Conservation (phyloP, 2,888 invertebrate genomes). For the Pachymerium ferrugineum region DNA sequence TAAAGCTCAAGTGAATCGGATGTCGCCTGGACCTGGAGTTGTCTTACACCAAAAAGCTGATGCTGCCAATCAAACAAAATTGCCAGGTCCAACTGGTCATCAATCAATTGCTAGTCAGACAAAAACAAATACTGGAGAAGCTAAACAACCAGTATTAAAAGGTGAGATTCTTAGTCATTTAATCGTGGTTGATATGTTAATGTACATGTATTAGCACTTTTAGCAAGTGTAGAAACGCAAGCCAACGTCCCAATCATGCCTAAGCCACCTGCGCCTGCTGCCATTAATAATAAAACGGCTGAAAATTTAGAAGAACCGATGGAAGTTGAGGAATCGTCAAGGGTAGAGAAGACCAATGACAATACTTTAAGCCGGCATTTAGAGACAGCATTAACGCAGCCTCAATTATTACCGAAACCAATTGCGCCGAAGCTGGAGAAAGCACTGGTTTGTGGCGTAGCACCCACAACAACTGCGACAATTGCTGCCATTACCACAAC, state of each 20-base stretch:
- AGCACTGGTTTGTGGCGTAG: neutral
- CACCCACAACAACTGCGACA: neutral
- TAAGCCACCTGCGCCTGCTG: neutral
- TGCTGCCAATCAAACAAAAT: conserved; percentile 39
- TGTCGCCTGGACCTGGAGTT: conserved; percentile 32
- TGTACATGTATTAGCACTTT: neutral
- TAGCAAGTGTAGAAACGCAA: conserved; percentile 32
- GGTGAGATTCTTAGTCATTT: too few species aligned
- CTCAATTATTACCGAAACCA: conserved; percentile 7
- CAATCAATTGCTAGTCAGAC: conserved; percentile 34
- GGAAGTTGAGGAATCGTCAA: neutral
- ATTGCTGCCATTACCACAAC: neutral
- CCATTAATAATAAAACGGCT: neutral
- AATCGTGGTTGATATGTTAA: too few species aligned
- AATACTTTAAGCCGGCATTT: neutral
- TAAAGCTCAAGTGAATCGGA: conserved; percentile 35
- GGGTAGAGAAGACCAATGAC: neutral
- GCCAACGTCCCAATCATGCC: neutral
- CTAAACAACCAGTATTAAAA: conserved; percentile 17
- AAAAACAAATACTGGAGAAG: conserved; percentile 17
- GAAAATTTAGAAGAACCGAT: conserved; percentile 28
- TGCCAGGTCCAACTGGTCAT: conserved; percentile 32
- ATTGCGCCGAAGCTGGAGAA: neutral
- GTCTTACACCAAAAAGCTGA: conserved; percentile 39
- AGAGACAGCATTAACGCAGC: neutral